Conservation (phyloP, 2,797 vertebrate species). For the Alectoris magna region DNA sequence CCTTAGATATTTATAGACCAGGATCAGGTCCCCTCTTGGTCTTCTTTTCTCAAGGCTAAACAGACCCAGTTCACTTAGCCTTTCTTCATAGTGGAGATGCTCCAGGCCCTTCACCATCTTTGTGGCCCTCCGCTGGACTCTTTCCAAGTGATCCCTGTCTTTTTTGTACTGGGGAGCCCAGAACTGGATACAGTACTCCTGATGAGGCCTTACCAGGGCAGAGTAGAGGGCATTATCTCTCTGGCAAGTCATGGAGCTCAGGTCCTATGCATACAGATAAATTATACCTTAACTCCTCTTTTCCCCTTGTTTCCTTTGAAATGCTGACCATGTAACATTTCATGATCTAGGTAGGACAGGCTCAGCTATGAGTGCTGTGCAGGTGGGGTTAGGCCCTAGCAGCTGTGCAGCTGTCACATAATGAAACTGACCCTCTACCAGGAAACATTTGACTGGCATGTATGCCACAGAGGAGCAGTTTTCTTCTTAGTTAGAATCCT, state of each 20-base stretch:
- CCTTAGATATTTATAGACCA: too few relatives aligned
- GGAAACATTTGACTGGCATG: fast-evolving
- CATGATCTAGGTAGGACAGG: background rate
- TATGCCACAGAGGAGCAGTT: background rate
- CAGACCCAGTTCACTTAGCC: too few relatives aligned
- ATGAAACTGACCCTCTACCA: background rate
- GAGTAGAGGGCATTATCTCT: background rate
- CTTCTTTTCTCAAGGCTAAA: too few relatives aligned
- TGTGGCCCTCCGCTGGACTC: too few relatives aligned
- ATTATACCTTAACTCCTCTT: background rate
- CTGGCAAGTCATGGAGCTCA: background rate
- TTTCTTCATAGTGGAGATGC: too few relatives aligned
- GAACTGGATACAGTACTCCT: too few relatives aligned
- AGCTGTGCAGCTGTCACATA: background rate
- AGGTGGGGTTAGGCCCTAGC: background rate
- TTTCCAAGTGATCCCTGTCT: too few relatives aligned
- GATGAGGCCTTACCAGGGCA: too few relatives aligned
- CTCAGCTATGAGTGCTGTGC: background rate
- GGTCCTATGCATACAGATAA: background rate
- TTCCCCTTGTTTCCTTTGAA: background rate
- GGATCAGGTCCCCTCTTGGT: too few relatives aligned
- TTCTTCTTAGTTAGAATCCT: background rate
- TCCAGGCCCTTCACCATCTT: too few relatives aligned
- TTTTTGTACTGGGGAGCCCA: too few relatives aligned
- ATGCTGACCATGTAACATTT: background rate